These are phyloP conservation scores for Watsonalla binaria DNA, from an alignment of 2,888 invertebrate species.

Conservation along the genomic window DNA sequence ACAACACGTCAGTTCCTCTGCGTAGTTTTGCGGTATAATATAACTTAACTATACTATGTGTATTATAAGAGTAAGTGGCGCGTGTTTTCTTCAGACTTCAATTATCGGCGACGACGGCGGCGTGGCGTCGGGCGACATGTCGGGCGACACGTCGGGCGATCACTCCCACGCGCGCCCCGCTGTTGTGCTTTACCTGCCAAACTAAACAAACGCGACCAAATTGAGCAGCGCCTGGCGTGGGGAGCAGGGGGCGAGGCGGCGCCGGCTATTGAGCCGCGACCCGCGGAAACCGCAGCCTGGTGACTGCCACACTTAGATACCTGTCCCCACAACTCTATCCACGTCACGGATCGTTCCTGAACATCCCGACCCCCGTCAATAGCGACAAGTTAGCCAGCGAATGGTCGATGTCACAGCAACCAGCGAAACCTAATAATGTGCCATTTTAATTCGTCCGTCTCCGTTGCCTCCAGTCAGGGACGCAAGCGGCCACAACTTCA, in stretches of 20 bases:
- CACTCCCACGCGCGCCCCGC: slow-evolving; percentile 16
- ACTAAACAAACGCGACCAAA: slow-evolving; percentile 49
- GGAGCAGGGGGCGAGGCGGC: slow-evolving; percentile 15
- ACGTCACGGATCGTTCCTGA: slow-evolving; percentile 25
- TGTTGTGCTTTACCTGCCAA: slow-evolving; percentile 64
- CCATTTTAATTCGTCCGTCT: not conserved
- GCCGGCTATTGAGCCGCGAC: slow-evolving; percentile 39
- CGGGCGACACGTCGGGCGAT: slow-evolving; percentile 39
- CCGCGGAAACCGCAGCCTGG: slow-evolving; percentile 48
- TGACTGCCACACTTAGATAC: slow-evolving; percentile 20
- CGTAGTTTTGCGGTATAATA: not conserved
- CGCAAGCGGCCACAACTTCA: slow-evolving; percentile 13
- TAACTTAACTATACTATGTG: not conserved
- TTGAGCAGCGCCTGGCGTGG: slow-evolving; percentile 23
- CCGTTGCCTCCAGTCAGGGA: slow-evolving; percentile 3
- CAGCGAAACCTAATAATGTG: slow-evolving; percentile 19
- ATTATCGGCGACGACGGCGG: slow-evolving; percentile 30
- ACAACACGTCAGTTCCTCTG: not conserved
- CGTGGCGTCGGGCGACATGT: slow-evolving; percentile 32
- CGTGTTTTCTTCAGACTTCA: slow-evolving; percentile 35
- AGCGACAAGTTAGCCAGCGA: slow-evolving; percentile 32
- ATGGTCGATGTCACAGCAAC: slow-evolving; percentile 38
- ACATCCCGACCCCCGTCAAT: slow-evolving; percentile 47
- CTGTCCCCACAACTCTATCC: slow-evolving; percentile 24
- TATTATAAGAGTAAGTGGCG: not conserved